Percentiles rank a stretch among this genome's conserved stretches.
phyloP scores from a whole-genome alignment of 2,113 vertebrate genomes.

The Micromys minutus region DNA sequence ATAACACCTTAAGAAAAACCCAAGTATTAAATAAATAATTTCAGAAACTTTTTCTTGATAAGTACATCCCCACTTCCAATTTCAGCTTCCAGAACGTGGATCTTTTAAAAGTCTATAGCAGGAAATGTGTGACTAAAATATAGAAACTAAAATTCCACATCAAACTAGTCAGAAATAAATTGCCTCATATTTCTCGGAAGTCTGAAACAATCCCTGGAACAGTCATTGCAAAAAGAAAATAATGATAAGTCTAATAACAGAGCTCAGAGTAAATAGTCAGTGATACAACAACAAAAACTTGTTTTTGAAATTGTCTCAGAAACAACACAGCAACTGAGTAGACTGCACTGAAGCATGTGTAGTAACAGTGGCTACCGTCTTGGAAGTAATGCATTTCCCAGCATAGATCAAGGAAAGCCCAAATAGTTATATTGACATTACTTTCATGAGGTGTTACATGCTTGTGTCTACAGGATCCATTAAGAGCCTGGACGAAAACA shows the following conservation, averaged over 20 bases:
- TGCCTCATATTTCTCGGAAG: neutral
- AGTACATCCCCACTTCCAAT: neutral
- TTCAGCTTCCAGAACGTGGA: neutral
- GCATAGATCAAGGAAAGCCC: neutral
- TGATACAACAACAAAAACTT: neutral
- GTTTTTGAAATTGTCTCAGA: neutral
- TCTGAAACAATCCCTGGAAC: neutral
- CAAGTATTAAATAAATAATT: neutral
- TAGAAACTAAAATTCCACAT: neutral
- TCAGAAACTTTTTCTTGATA: neutral
- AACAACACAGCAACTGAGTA: neutral
- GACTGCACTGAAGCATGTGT: neutral
- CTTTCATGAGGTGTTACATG: neutral
- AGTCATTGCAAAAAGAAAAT: neutral
- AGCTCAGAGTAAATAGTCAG: neutral
- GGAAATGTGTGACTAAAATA: neutral
- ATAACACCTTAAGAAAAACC: neutral
- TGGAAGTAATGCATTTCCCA: neutral
- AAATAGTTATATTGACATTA: neutral
- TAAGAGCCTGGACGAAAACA: neutral
- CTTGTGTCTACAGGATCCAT: neutral
- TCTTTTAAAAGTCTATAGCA: neutral
- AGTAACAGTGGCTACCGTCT: fast-evolving
- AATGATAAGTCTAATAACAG: neutral
- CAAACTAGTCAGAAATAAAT: neutral